Base-by-base conservation (phyloP, 2,113 vertebrate species). In the Phalacrocorax pelagicus region DNA sequence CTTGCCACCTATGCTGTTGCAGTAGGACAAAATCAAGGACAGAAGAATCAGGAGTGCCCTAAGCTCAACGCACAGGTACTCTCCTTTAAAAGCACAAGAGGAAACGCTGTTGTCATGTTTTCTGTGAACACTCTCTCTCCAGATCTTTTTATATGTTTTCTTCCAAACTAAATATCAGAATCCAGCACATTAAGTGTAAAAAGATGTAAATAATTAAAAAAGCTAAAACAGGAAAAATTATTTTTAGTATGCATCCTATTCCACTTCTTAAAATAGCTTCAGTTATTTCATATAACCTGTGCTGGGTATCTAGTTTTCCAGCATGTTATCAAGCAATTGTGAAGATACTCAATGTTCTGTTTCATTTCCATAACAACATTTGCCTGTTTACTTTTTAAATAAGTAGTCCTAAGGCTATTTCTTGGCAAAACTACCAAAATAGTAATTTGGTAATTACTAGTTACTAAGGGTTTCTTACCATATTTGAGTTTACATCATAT, bases 21-120 rank as follows among this genome's bases (percentile, higher is more conserved):
- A 95, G 89, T 95, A 97, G 96, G 96, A 96, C 97, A 97, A 47
- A 96, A 82, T 95, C 96, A 98, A 98, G 96, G 94, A 93, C 96
- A 96, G 95, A 96, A 96, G 94, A 98, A 88, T 79, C 93, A 96
- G 91, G 86, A 97, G 96, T 97, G 75, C 83, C 73, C 77, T 96
- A 85, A 93, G 96, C 94, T 96, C 94, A 96, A 86, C 95, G 46
- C 96, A 95, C 97, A 98, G 97, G 97, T 98, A 98, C 90, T 97
- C 95, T 82, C 75, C 78, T 92, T 93, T 95, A 96, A 87, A 91
- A 85, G 63, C 65, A 91, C 79, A 66, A 94, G 80, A 85, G 84
- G 72, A 96, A 96, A 88, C 5, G 0, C 84, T 91, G 52, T 86
- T 83, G 63, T 72, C 55, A 26, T 86, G 36, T 92, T 91, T 81